A percentile compares a stretch with the other conserved stretches of the same genome.
Evolutionary conservation across 1,140 invertebrate genomes (phyloP).

Genomic region (Ceratina japonica): DNA sequence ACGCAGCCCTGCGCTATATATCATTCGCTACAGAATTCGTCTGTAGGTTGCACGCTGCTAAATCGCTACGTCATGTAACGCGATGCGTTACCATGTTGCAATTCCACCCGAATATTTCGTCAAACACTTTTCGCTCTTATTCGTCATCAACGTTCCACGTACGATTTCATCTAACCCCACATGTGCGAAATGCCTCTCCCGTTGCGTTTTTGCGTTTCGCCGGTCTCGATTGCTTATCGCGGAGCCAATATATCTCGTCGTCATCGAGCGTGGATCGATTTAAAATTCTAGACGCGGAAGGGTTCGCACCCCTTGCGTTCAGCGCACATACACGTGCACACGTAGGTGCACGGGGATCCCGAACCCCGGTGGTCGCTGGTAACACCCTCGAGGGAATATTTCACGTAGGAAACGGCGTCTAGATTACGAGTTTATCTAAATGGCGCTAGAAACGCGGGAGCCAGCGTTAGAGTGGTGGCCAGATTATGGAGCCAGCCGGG

Average conservation of each 20-base stretch:
- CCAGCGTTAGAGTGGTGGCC: constrained; percentile 64
- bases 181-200: neutral
- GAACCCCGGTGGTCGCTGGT: constrained; percentile 28
- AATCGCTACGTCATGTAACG: neutral
- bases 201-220: neutral
- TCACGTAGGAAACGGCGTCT: constrained; percentile 74
- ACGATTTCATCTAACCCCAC: neutral
- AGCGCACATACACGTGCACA: no score
- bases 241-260: constrained; percentile 21
- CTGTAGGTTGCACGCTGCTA: no score
- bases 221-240: neutral
- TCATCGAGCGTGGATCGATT: constrained; percentile 60
- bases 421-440: constrained; percentile 79
- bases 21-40: neutral
- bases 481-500: constrained; percentile 69
- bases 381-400: constrained; percentile 73
- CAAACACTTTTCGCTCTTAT: neutral
- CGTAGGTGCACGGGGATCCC: neutral
- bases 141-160: no score
- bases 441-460: constrained; percentile 71
- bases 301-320: constrained; percentile 52
- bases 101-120: neutral
- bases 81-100: neutral
- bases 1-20: neutral
- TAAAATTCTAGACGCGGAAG: constrained; percentile 65